Percentiles rank a stretch among this genome's conserved stretches.
These are phyloP conservation scores for Calliphora vomitoria DNA, from an alignment of 2,888 invertebrate species.

Conservation along the genomic window DNA sequence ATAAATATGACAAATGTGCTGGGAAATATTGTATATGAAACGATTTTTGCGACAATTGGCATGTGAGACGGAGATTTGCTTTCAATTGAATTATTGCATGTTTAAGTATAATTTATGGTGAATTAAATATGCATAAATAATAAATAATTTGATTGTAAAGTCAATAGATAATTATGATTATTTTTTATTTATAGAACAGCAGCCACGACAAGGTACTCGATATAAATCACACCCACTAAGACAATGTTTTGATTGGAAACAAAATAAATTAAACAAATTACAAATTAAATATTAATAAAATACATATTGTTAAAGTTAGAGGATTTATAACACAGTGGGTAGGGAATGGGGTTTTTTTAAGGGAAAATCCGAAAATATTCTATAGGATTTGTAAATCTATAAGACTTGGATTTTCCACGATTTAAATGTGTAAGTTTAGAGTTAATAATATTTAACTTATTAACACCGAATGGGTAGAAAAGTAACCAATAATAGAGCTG, in stretches of 20 bases:
- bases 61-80: neutral
- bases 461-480: too few species aligned
- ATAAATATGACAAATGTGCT: constrained; percentile 18
- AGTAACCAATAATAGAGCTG: too few species aligned
- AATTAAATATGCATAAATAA: constrained; percentile 57
- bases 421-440: neutral
- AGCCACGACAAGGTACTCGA: constrained; percentile 10
- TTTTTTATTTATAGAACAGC: neutral
- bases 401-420: too few species aligned
- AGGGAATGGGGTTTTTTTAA: too few species aligned
- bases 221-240: constrained; percentile 63
- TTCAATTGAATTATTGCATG: constrained; percentile 66
- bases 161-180: constrained; percentile 50
- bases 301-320: neutral
- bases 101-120: constrained; percentile 58
- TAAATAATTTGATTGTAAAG: constrained; percentile 39
- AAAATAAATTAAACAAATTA: neutral
- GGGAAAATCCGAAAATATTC: too few species aligned
- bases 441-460: neutral
- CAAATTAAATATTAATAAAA: constrained; percentile 6
- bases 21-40: constrained; percentile 27
- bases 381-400: too few species aligned
- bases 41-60: neutral
- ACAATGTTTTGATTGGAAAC: neutral
- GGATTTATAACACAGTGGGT: neutral